Evolutionary conservation across 1,140 invertebrate species (phyloP), one percentile per base, ranked within the genome.

Genomic region (Cherax quadricarinatus): DNA sequence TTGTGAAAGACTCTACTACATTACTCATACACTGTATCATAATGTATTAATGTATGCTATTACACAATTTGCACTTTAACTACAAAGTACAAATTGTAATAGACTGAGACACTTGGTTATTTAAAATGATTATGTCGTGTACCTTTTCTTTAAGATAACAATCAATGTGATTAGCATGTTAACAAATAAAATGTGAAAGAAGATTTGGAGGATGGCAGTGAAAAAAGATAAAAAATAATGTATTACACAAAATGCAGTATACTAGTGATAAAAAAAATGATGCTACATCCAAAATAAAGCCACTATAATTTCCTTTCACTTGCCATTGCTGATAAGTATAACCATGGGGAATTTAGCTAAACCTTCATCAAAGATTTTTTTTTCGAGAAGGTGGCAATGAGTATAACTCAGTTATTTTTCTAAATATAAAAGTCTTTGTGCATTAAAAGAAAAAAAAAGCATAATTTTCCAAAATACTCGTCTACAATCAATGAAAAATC

Each of bases 291-390:
- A 41, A 41, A 41, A 41, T 41, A 2, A 41, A 41, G 30, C 30
- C 30, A 41, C 2, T 41, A 41, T 57, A 30, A 21, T 53, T n/a
- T 86, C 41, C 85, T 73, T 86, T 86, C 85, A 73, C 70, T 73
- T 24, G 70, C 70, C 85, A 86, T 86, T 51, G 51, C 66, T 86
- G 48, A 66, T 86, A 66, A 62, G 70, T 51, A 51, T 86, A 70
- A 86, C 51, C 10, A 30, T 51, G 51, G 24, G 18, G 41, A 66
- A 16, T 66, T 21, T 73, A 86, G 24, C 24, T 24, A 75, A 30
- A 41, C 70, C 70, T 75, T 75, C 5, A 30, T 16, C 66, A 70
- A 70, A 70, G 66, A 70, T 21, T 30, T 21, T 66, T 16, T 16
- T 66, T n/a, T n/a, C n/a, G 21, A 66, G 62, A 66, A 18, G 62